phyloP scores from a whole-genome alignment of 1,140 invertebrate genomes.

The Dendrolimus kikuchii region DNA sequence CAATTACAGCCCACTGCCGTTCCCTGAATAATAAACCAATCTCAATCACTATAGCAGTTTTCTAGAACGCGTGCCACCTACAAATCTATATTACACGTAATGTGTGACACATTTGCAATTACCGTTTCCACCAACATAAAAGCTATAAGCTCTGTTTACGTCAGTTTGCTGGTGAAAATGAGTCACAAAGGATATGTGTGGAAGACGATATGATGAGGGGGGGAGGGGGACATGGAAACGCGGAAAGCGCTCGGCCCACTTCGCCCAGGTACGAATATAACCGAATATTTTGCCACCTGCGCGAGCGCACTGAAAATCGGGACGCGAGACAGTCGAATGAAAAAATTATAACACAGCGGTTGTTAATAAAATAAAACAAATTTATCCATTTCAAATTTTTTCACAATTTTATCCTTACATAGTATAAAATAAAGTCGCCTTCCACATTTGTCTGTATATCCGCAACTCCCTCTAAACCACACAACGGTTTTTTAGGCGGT shows the following conservation, averaged over 20 bases:
- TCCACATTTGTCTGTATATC: no score
- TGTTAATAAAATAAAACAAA: neutral
- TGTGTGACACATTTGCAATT: no score
- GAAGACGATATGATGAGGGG: conserved; percentile 4
- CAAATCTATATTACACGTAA: no score
- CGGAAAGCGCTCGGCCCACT: conserved; percentile 56
- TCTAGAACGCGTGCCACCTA: no score
- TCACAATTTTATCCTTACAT: no score
- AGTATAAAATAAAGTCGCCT: no score
- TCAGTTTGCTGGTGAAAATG: conserved; percentile 21
- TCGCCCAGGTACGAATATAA: conserved; percentile 57
- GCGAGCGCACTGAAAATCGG: conserved; percentile 25
- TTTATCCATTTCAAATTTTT: no score
- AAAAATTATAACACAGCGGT: conserved; percentile 3
- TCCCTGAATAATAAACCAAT: no score
- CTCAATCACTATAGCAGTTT: no score
- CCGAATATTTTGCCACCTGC: conserved; percentile 63
- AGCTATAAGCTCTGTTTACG: conserved; percentile 17
- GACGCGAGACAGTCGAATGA: conserved; percentile 12
- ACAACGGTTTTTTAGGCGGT: no score
- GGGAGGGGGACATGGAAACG: conserved; percentile 15
- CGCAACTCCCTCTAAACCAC: no score
- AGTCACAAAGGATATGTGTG: conserved; percentile 21
- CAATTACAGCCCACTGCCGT: no score
- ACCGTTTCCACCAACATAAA: conserved; percentile 14